phyloP scores from a whole-genome alignment of 2,888 invertebrate species.

The Hemicrepidius hirtus region DNA sequence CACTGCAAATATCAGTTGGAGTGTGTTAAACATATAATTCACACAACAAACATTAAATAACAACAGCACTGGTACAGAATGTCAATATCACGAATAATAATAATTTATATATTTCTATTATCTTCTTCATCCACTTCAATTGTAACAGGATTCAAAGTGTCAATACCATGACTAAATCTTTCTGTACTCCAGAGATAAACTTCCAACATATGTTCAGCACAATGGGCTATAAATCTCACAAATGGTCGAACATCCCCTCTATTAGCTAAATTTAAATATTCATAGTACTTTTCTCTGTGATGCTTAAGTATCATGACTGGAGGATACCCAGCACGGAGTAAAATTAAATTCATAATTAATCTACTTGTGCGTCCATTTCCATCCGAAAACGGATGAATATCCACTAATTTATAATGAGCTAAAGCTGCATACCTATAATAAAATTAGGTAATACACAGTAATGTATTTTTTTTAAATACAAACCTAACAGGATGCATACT shows the following conservation, averaged over 20 bases:
- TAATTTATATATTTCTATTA: constrained; percentile 20
- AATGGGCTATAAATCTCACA: constrained; percentile 95
- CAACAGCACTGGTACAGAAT: no score
- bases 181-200: constrained; percentile 90
- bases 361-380: constrained; percentile 98
- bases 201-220: constrained; percentile 92
- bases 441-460: not conserved
- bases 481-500: constrained; percentile 91
- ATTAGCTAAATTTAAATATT: constrained; percentile 92
- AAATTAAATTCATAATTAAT: constrained; percentile 95
- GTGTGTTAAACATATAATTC: no score
- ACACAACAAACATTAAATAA: no score
- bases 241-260: constrained; percentile 97
- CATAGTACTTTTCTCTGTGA: constrained; percentile 88
- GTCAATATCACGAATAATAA: no score
- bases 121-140: constrained; percentile 38
- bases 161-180: constrained; percentile 63
- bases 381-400: constrained; percentile 97
- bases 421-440: constrained; percentile 89
- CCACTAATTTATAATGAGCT: constrained; percentile 97
- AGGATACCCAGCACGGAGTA: constrained; percentile 97
- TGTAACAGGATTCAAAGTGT: constrained; percentile 26
- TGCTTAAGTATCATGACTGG: constrained; percentile 96
- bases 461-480: not conserved
- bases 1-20: no score